Conservation (phyloP, 2,797 vertebrate genomes). For the Pipistrellus kuhlii region DNA sequence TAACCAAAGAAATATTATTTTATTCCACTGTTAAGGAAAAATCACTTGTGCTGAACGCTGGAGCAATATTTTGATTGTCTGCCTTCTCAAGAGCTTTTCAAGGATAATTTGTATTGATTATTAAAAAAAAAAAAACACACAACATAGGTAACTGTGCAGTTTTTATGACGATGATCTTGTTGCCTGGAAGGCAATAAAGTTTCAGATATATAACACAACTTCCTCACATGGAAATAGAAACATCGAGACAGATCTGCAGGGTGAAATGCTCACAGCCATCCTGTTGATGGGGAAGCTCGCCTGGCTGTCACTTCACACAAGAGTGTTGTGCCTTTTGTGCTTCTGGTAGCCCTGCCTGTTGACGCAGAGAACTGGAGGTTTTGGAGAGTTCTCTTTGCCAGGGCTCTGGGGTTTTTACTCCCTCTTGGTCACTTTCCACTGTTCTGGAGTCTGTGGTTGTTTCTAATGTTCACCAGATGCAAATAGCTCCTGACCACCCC, state of each 20-base stretch:
- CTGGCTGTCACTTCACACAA: neutral
- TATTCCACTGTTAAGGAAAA: constrained; percentile 12
- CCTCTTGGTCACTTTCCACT: neutral
- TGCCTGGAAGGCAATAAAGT: neutral
- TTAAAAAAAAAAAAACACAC: neutral
- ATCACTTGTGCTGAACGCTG: neutral
- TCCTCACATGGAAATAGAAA: neutral
- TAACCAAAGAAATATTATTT: constrained; percentile 1
- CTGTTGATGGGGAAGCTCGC: too few species aligned
- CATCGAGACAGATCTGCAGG: neutral
- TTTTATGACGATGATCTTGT: constrained; percentile 41
- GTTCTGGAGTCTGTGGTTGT: constrained; percentile 10
- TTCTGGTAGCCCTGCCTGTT: neutral
- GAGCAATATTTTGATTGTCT: neutral
- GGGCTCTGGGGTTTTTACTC: neutral
- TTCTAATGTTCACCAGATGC: constrained; percentile 62
- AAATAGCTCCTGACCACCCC: neutral
- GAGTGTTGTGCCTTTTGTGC: neutral
- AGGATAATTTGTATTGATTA: neutral
- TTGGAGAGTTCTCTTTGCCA: neutral
- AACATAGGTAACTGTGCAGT: neutral
- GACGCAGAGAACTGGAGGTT: neutral
- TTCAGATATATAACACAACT: neutral
- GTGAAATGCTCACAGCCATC: neutral
- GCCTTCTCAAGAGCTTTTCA: neutral